A percentile compares a stretch with the other conserved stretches of the same genome.
These are phyloP conservation scores for Meloe dianella DNA, from an alignment of 2,888 invertebrate species.

Conservation along the genomic window DNA sequence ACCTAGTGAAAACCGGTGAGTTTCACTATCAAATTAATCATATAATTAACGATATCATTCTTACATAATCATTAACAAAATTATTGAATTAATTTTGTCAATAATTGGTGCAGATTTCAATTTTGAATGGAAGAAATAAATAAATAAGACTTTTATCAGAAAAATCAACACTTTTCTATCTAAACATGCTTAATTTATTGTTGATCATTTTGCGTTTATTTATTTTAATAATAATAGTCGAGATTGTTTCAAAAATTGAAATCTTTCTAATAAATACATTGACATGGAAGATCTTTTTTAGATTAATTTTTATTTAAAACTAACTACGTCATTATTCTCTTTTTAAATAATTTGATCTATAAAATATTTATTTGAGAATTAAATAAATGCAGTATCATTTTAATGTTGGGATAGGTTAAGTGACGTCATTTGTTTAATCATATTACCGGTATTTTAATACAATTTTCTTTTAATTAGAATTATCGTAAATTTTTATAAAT, in stretches of 20 bases:
- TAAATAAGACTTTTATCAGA: not conserved
- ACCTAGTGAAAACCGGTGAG: conserved; percentile 55
- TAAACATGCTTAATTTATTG: not conserved
- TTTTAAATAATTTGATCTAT: not conserved
- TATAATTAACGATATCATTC: not conserved
- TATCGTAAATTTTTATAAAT: no score
- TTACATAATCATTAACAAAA: not conserved
- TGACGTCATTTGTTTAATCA: not conserved
- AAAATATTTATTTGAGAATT: no score
- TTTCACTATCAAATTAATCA: conserved; percentile 28
- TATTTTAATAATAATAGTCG: not conserved
- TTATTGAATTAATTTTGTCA: not conserved
- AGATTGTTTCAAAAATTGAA: not conserved
- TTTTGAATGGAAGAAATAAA: not conserved
- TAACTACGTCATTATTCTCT: not conserved
- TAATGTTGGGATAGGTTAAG: not conserved
- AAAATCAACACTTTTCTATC: conserved; percentile 15
- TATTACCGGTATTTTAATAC: not conserved
- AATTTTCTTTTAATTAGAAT: no score
- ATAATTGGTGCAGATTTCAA: not conserved
- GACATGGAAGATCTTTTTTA: conserved; percentile 2
- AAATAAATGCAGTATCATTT: not conserved
- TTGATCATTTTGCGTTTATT: not conserved
- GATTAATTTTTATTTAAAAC: not conserved
- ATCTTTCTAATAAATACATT: not conserved